Base-by-base conservation (phyloP, 1,140 invertebrate species). In the Eulimnadia texana region DNA sequence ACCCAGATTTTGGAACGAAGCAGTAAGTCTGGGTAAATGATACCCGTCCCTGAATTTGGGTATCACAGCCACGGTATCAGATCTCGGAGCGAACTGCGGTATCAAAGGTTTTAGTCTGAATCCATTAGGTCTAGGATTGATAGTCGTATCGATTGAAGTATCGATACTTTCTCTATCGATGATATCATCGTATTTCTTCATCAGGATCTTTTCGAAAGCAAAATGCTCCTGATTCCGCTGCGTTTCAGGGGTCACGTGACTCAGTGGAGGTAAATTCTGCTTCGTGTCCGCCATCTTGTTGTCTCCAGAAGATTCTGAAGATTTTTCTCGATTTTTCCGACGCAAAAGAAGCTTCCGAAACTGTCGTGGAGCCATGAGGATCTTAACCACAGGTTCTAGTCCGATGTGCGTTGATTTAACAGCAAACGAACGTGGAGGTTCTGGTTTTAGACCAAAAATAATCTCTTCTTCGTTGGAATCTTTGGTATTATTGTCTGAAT, bases 351-450 rank as follows among this genome's bases (percentile, higher is more conserved):
- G 24, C 42, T 58, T 58, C 1, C 25, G 28, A 20, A 58, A 29
- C 55, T 58, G 55, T 20, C 28, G 23, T 1, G 55, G 55, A 13
- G 55, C 55, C 42, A 33, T 25, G 13, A 58, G 10, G 16, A 58
- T 16, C 10, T 22, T 58, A 29, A 42, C 28, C 2, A 58, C 55
- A 33, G 55, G 55, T 58, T 58, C 55, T 33, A 58, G 42, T 13
- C 55, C 55, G 29, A 58, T 58, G 28, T 16, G 20, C 10, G 55
- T 58, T 16, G 28, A 20, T 24, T 42, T 27, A 16, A 58, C 55
- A 3, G 55, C 55, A 27, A 58, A 58, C 2, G 24, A 22, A 20
- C 55, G 28, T 20, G 55, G 55, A 9, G 55, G 55, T 11, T 19
- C 55, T 20, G 55, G 55, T 42, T 20, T 27, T 20, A 58, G 28